These are phyloP conservation scores for Podiceps cristatus DNA, from an alignment of 2,113 vertebrate genomes.

Conservation along the genomic window DNA sequence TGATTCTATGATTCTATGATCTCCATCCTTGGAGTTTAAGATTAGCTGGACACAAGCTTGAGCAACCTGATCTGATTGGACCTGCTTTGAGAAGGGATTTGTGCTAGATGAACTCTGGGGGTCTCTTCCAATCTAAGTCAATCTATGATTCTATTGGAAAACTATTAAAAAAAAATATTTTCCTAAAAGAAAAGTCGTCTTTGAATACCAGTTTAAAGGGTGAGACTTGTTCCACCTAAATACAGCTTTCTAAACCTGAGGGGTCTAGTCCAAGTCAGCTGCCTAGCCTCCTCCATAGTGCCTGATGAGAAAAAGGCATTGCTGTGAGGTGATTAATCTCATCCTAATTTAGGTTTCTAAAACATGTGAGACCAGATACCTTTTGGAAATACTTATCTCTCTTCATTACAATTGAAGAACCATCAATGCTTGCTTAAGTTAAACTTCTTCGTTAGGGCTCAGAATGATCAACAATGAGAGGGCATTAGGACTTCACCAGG, in stretches of 20 bases:
- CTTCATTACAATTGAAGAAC: not conserved
- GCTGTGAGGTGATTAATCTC: not conserved
- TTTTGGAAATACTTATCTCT: not conserved
- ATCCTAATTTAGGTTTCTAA: not conserved
- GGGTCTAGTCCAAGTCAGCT: not conserved
- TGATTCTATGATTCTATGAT: too few relatives aligned
- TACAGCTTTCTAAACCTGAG: not conserved
- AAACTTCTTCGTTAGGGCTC: not conserved
- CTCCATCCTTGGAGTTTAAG: not conserved
- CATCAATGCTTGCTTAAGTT: not conserved
- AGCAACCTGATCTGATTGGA: not conserved
- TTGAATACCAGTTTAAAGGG: not conserved
- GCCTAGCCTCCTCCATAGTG: not conserved
- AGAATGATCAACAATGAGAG: not conserved
- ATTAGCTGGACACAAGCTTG: not conserved
- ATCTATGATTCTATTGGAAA: not conserved
- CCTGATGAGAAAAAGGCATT: not conserved
- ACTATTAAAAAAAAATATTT: not conserved
- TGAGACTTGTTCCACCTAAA: not conserved
- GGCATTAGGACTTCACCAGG: not conserved
- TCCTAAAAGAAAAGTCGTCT: not conserved
- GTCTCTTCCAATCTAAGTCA: not conserved
- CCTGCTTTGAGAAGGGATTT: not conserved
- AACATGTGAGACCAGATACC: not conserved
- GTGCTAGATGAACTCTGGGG: not conserved